phyloP scores from a whole-genome alignment of 2,888 invertebrate genomes.

The Leptodirus hochenwartii region DNA sequence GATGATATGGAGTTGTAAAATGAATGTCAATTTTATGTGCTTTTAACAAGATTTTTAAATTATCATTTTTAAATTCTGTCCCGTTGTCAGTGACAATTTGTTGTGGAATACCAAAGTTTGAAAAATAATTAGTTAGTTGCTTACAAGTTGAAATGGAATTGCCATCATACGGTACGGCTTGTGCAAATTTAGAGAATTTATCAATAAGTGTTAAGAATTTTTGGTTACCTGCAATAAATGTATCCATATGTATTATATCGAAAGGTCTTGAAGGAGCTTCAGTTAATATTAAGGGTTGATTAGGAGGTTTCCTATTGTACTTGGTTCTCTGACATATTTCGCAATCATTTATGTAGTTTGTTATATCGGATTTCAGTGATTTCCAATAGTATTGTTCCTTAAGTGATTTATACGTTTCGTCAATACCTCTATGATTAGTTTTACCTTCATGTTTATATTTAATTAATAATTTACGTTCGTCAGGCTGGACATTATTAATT shows the following conservation, averaged over 20 bases:
- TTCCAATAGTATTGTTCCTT: conserved; percentile 11
- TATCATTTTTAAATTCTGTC: conserved; percentile 12
- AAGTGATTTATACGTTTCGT: conserved; percentile 11
- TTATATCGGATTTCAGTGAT: conserved; percentile 7
- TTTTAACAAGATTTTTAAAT: conserved; percentile 10
- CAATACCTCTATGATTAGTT: conserved; percentile 12
- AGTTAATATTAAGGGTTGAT: conserved; percentile 6
- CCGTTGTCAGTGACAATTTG: conserved; percentile 13
- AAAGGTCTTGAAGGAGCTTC: conserved; percentile 8
- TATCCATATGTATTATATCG: conserved; percentile 7
- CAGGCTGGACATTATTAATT: conserved; percentile 8
- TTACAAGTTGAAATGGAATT: conserved; percentile 9
- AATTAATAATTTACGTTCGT: conserved; percentile 8
- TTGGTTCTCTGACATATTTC: conserved; percentile 6
- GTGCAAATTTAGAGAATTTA: conserved; percentile 13
- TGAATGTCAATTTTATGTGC: conserved; percentile 13
- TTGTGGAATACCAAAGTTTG: conserved; percentile 12
- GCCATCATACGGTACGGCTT: conserved; percentile 9
- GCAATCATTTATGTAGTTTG: conserved; percentile 7
- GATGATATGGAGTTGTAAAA: conserved; percentile 11
- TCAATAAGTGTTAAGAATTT: conserved; percentile 14
- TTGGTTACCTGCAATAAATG: conserved; percentile 3
- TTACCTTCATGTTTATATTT: conserved; percentile 11
- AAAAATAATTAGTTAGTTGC: conserved; percentile 11
- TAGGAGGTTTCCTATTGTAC: conserved; percentile 8